These are phyloP conservation scores for Phoenicopterus ruber DNA, from an alignment of 2,113 vertebrate genomes.

Conservation along the genomic window DNA sequence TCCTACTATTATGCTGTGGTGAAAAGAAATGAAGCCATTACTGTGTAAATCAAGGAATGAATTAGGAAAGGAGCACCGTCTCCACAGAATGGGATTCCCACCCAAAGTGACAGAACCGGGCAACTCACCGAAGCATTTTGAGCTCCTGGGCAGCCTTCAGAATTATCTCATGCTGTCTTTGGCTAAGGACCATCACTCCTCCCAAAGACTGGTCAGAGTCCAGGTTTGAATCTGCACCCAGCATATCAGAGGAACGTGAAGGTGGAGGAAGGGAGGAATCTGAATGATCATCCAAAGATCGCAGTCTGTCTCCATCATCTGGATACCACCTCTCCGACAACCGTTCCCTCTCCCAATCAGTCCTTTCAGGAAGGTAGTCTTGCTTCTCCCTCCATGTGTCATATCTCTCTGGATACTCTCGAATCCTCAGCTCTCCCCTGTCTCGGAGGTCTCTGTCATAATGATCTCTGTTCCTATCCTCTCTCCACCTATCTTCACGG, in stretches of 20 bases:
- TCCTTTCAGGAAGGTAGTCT: slow-evolving; percentile 76
- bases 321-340: slow-evolving; percentile 77
- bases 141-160: slow-evolving; percentile 98
- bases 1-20: background rate
- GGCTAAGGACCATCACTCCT: slow-evolving; percentile 92
- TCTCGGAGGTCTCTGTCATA: slow-evolving; percentile 82
- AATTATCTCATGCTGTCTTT: slow-evolving; percentile 98
- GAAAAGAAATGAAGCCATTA: background rate
- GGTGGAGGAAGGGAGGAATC: slow-evolving; percentile 61
- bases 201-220: slow-evolving; percentile 76
- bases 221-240: slow-evolving; percentile 70
- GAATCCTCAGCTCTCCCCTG: slow-evolving; percentile 83
- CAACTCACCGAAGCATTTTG: slow-evolving; percentile 93
- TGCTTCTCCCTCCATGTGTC: slow-evolving; percentile 78
- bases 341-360: slow-evolving; percentile 85
- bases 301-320: slow-evolving; percentile 73
- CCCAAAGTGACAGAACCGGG: background rate
- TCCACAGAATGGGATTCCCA: background rate
- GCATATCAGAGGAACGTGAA: slow-evolving; percentile 74
- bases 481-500: slow-evolving; percentile 84
- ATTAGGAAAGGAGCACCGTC: background rate
- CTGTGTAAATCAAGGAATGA: background rate
- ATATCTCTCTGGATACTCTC: slow-evolving; percentile 83
- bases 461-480: slow-evolving; percentile 82
- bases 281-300: slow-evolving; percentile 74